Evolutionary conservation across 2,797 vertebrate genomes (phyloP).

Genomic region (Leucoraja ocellata): DNA sequence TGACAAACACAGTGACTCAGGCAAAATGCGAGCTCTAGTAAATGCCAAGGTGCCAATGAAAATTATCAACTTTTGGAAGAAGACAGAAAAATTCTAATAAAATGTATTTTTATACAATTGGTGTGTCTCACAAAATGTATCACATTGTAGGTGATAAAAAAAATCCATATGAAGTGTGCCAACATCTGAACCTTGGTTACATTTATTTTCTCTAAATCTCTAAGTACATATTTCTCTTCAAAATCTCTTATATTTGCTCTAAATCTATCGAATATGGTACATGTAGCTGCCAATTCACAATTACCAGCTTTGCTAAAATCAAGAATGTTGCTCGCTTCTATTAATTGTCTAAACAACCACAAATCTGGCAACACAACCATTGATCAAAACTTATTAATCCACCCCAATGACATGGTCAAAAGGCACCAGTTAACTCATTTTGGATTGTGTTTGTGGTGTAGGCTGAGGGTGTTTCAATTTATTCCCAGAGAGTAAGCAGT

Average conservation of each 20-base stretch:
- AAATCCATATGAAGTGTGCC: neutral
- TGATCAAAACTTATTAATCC: neutral
- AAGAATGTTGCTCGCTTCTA: neutral
- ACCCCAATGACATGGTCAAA: neutral
- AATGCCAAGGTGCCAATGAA: neutral
- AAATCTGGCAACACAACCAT: neutral
- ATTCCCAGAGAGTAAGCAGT: no score
- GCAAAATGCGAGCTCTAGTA: neutral
- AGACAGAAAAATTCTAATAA: neutral
- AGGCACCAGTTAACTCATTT: neutral
- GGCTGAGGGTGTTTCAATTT: no score
- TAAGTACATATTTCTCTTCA: neutral
- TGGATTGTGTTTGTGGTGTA: no score
- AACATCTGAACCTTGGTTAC: neutral
- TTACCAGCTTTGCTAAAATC: neutral
- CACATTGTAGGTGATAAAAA: slow-evolving; percentile 26
- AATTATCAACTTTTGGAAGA: neutral
- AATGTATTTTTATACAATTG: neutral
- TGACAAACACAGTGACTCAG: neutral
- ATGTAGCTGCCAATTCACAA: neutral
- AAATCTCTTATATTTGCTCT: neutral
- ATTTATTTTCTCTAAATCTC: neutral
- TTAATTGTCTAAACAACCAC: neutral
- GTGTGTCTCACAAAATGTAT: neutral
- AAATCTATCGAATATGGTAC: neutral